Percentiles rank a stretch among this genome's conserved stretches.
Conservation (phyloP, 2,113 vertebrate species). For the Hyaena hyaena region DNA sequence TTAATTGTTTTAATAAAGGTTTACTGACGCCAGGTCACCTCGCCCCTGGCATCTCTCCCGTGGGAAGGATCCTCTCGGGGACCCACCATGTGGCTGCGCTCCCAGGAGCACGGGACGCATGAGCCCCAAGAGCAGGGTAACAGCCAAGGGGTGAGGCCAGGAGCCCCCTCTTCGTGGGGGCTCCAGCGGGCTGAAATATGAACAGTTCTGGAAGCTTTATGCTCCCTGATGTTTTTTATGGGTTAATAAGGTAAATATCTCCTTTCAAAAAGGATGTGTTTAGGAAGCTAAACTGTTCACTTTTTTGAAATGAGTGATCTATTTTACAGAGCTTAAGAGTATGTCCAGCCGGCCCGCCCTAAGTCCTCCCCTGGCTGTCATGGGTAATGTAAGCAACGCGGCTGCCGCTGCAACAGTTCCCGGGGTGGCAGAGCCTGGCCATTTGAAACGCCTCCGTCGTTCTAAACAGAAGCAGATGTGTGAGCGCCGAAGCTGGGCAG, state of each 20-base stretch:
- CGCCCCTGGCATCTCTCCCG: neutral
- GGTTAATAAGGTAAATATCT: constrained; percentile 64
- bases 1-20: no score
- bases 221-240: constrained; percentile 63
- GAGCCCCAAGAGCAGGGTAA: neutral
- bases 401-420: constrained; percentile 83
- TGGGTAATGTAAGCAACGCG: constrained; percentile 82
- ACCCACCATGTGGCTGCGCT: neutral
- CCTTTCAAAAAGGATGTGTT: constrained; percentile 65
- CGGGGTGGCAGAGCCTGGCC: constrained; percentile 82
- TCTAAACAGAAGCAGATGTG: constrained; percentile 90
- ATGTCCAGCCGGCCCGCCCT: constrained; percentile 79
- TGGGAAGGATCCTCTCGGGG: neutral
- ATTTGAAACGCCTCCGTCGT: constrained; percentile 83
- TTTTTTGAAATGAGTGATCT: constrained; percentile 73
- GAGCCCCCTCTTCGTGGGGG: neutral
- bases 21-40: neutral
- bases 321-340: constrained; percentile 82
- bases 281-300: constrained; percentile 76
- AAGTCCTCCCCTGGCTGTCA: constrained; percentile 81
- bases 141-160: neutral
- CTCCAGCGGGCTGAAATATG: neutral
- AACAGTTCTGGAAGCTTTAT: constrained; percentile 1
- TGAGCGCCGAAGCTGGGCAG: constrained; percentile 78
- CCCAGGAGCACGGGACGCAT: neutral